These are phyloP conservation scores for Excalfactoria chinensis DNA, from an alignment of 2,113 vertebrate species.

Conservation along the genomic window DNA sequence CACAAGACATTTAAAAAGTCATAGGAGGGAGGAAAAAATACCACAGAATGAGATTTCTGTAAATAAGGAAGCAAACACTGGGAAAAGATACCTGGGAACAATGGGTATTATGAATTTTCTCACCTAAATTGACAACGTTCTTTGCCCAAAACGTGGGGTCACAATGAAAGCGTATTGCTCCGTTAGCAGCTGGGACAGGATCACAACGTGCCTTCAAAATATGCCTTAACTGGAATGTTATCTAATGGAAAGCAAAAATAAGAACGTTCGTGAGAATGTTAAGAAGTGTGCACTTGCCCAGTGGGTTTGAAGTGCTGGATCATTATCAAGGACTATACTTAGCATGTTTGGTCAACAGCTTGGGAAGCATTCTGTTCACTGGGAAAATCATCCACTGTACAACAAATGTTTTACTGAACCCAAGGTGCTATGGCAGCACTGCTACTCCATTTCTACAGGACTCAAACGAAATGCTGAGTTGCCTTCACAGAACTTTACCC, in stretches of 20 bases:
- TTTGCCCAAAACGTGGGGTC: constrained; percentile 99
- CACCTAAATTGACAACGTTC: constrained; percentile 97
- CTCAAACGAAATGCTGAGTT: not conserved
- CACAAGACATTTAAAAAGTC: not conserved
- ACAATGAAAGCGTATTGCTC: constrained; percentile 95
- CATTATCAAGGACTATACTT: not conserved
- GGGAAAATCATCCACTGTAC: not conserved
- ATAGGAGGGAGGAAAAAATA: not conserved
- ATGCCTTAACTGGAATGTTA: constrained; percentile 93
- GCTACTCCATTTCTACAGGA: not conserved
- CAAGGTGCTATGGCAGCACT: not conserved
- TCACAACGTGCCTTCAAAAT: constrained; percentile 94
- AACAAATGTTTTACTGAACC: not conserved
- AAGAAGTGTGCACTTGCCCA: rapidly evolving
- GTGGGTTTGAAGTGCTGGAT: not conserved
- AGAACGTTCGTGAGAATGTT: not conserved
- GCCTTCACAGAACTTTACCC: not conserved
- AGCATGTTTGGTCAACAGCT: not conserved
- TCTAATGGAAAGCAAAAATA: constrained; percentile 77
- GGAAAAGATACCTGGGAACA: not conserved
- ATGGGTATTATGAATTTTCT: constrained; percentile 31
- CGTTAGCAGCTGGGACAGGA: constrained; percentile 92
- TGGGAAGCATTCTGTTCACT: not conserved
- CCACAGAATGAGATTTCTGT: not conserved
- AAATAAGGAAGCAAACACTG: not conserved